phyloP scores from a whole-genome alignment of 2,113 vertebrate species.

The Lonchura striata region DNA sequence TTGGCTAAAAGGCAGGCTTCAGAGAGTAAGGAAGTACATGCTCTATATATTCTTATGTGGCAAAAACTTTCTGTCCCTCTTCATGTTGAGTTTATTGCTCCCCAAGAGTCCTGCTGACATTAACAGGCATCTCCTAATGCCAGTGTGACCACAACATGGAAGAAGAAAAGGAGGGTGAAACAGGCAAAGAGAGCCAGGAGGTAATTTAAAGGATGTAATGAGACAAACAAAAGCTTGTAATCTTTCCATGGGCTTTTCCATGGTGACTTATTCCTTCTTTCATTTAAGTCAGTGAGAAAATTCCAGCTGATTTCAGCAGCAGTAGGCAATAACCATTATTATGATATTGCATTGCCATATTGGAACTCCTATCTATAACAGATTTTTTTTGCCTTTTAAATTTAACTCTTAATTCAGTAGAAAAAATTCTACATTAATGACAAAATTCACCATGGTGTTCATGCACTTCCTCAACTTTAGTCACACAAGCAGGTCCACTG shows the following conservation, averaged over 20 bases:
- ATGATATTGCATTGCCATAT: background rate
- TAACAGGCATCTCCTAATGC: background rate
- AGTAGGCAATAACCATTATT: background rate
- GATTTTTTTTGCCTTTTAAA: background rate
- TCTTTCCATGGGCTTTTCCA: background rate
- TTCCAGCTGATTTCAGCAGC: background rate
- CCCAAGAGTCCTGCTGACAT: background rate
- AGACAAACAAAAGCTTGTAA: slow-evolving; percentile 1
- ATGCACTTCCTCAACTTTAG: background rate
- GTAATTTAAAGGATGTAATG: background rate
- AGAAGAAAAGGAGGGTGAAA: background rate
- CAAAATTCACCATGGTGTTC: background rate
- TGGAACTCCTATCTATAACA: background rate
- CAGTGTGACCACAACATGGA: background rate
- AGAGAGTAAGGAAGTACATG: background rate
- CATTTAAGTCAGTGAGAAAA: slow-evolving; percentile 1
- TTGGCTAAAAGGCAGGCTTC: background rate
- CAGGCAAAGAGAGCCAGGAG: background rate
- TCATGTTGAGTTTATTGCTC: background rate
- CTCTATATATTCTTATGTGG: background rate
- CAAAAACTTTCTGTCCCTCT: background rate
- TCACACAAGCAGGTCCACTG: background rate
- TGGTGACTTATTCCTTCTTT: background rate
- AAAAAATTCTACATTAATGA: background rate
- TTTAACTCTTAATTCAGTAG: background rate